Base-by-base conservation (phyloP, 2,113 vertebrate genomes). In the Tapirus terrestris region DNA sequence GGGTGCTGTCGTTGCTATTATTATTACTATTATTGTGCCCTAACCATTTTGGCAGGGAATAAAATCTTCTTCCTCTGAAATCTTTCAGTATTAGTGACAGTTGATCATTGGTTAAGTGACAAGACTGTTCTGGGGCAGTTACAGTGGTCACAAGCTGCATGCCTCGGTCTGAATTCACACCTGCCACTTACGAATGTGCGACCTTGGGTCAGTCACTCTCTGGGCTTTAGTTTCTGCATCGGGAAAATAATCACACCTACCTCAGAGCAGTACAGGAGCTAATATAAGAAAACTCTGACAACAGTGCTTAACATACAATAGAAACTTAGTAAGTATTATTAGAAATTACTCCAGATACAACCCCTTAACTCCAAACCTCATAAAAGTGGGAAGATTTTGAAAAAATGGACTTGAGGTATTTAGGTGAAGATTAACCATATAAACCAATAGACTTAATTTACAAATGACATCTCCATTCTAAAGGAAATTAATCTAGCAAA, bases 371-470 rank as follows among this genome's bases (percentile, higher is more conserved):
- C 3, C 58, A 96, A 6, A 80, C 48, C 48, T 68, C 96, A 96
- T 51, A 21, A 85, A 83, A 94, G 33, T 21, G 8, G 77, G 63
- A 83, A 56, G 31, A 91, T 43, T 81, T 75, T 51, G 63, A 39
- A 67, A 75, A 83, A 58, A 33, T 36, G 61, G 82, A 95, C 97
- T 89, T 68, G 33, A 81, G 93, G 13, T 70, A 60, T 81, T 93
- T 51, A 72, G 60, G 29, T 73, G 36, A 87, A 80, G 23, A 45
- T 1, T 51, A 77, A 67, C 36, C 53, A 81, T 3, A 83, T 14
- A 61, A 75, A 48, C 10, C 29, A 83, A 86, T 70, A 43, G 23
- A 75, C n/a, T 61, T 68, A 91, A 68, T 81, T 83, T 86, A 92
- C 85, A 97, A 82, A 23, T 60, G 82, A 25, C 9, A 18, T 63